These are phyloP conservation scores for Verasper variegatus DNA, from an alignment of 2,113 vertebrate genomes.

Conservation along the genomic window DNA sequence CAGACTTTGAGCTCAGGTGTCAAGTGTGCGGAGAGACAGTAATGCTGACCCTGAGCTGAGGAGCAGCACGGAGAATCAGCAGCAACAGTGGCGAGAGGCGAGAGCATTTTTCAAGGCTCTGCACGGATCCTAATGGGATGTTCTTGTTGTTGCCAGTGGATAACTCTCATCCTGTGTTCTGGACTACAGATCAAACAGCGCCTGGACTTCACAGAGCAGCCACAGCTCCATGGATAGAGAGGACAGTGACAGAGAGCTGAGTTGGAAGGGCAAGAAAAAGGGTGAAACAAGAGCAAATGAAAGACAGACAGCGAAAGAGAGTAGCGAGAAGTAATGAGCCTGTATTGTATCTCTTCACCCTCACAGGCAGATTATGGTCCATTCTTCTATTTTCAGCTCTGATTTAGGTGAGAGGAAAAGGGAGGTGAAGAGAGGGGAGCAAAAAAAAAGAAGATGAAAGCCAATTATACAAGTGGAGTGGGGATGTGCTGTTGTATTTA, in stretches of 20 bases:
- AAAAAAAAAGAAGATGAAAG: constrained; percentile 46
- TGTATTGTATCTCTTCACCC: constrained; percentile 20
- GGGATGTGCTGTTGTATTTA: constrained; percentile 34
- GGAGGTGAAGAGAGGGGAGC: constrained; percentile 3
- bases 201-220: constrained; percentile 57
- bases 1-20: constrained; percentile 35
- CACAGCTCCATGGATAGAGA: constrained; percentile 33
- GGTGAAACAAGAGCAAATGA: constrained; percentile 16
- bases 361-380: constrained; percentile 32
- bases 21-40: constrained; percentile 52
- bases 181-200: constrained; percentile 78
- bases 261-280: constrained; percentile 35
- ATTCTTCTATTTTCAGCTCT: constrained; percentile 44
- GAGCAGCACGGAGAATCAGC: constrained; percentile 43
- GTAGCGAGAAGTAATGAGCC: neutral
- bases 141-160: constrained; percentile 78
- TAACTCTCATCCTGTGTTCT: constrained; percentile 79
- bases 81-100: constrained; percentile 46
- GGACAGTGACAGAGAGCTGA: constrained; percentile 16
- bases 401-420: constrained; percentile 39
- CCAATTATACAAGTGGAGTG: constrained; percentile 43
- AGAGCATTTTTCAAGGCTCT: constrained; percentile 62
- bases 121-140: constrained; percentile 77
- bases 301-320: constrained; percentile 5
- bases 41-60: constrained; percentile 52